Evolutionary conservation across 1,140 invertebrate genomes (phyloP), one percentile per base, ranked within the genome.

Genomic region (Sycobia sp.): DNA sequence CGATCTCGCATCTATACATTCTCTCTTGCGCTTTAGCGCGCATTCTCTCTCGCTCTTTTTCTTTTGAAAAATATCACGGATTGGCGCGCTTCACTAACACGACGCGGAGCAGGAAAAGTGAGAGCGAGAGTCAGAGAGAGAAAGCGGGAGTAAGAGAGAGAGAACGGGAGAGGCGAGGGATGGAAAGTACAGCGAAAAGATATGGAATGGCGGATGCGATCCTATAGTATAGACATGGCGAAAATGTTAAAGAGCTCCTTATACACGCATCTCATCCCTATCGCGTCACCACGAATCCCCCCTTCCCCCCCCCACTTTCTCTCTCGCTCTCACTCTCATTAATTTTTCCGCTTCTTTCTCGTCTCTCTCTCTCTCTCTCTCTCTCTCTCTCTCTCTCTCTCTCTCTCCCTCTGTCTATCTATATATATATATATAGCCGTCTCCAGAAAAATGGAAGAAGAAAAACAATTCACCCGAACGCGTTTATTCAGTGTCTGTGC

Each of bases 51-150:
- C 8, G 36, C n/a, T 16, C 22, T 38, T 16, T 32, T 23, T 49
- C 7, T 50, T 18, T 54, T 39, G 23, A 55, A 47, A 63, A 43
- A 60, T 62, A 63, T 63, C 54, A 51, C 53, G 54, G 62, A 57
- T 57, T 32, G 38, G 36, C 53, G 44, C 18, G 23, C 38, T 47
- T 10, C 51, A 49, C 55, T 23, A 49, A 41, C 23, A 14, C 43
- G 46, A 54, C 43, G 20, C 20, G 29, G 18, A 46, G 20, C 5
- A 4, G 18, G 32, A 55, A 34, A 44, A 62, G 51, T 10, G 49
- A 29, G 51, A 49, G 43, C 2, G 0, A n/a, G n/a, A n/a, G n/a
- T n/a, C n/a, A 18, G 25, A 51, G 3, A 49, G 46, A 49, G 32
- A 47, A 38, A 34, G 29, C 27, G 11, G 16, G 18, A 22, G 8